Evolutionary conservation across 2,113 vertebrate genomes (phyloP).

Genomic region (Orycteropus afer): DNA sequence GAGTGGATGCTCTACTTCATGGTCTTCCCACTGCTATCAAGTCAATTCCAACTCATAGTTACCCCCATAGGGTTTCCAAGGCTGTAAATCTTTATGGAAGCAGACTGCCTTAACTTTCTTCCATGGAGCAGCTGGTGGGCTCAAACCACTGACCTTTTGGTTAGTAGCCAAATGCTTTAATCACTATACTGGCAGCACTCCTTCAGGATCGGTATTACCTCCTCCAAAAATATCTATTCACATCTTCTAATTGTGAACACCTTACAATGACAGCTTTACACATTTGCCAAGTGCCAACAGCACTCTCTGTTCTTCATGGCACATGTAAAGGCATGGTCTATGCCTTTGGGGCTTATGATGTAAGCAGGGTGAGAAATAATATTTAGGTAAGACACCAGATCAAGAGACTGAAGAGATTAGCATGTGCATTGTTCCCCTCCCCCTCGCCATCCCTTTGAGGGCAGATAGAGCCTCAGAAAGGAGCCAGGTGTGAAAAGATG

Average conservation of each 20-base stretch:
- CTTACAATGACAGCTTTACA: not conserved
- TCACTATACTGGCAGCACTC: too few relatives aligned
- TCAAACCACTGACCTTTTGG: too few relatives aligned
- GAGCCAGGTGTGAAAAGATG: not conserved
- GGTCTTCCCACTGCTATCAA: constrained; percentile 17
- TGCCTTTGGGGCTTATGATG: constrained; percentile 62
- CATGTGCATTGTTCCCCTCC: not conserved
- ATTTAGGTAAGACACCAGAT: constrained; percentile 66
- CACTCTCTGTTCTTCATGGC: not conserved
- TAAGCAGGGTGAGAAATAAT: constrained; percentile 66
- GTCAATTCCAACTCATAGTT: too few relatives aligned
- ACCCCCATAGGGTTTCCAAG: too few relatives aligned
- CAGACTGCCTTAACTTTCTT: too few relatives aligned
- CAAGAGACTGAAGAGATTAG: constrained; percentile 39
- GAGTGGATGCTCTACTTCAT: not conserved
- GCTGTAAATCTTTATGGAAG: too few relatives aligned
- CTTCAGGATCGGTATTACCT: not conserved
- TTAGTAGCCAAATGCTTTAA: too few relatives aligned
- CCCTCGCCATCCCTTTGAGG: not conserved
- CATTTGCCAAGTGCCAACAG: not conserved
- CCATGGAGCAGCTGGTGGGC: too few relatives aligned
- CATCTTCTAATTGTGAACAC: constrained; percentile 20
- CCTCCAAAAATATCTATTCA: constrained; percentile 8
- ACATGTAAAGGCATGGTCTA: constrained; percentile 61
- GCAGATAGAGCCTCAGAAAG: constrained; percentile 34